Percentiles rank a stretch among this genome's conserved stretches.
phyloP scores from a whole-genome alignment of 2,888 invertebrate species.

The Eustalomyia histrio region DNA sequence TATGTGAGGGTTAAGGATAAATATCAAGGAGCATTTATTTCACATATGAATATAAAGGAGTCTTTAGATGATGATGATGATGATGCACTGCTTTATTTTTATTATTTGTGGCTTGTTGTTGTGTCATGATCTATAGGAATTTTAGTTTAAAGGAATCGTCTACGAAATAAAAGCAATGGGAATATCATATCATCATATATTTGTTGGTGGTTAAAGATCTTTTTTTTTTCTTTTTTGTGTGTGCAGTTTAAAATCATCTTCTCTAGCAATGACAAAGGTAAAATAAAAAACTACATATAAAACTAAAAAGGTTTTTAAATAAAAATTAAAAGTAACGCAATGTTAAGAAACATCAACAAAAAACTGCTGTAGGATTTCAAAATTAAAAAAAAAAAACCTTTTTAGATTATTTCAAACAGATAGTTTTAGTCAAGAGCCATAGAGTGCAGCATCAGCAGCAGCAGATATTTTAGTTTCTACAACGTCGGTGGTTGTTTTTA shows the following conservation, averaged over 20 bases:
- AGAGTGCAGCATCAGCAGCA: not conserved
- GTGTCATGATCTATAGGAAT: slow-evolving; percentile 59
- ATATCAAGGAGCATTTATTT: slow-evolving; percentile 4
- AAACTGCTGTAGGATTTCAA: slow-evolving; percentile 1
- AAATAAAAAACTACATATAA: not conserved
- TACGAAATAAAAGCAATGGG: slow-evolving; percentile 19
- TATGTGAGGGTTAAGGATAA: not conserved
- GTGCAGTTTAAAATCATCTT: not conserved
- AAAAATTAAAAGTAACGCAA: slow-evolving; percentile 7
- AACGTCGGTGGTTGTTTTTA: slow-evolving; percentile 6
- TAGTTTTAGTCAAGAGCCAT: not conserved
- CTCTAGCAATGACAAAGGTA: slow-evolving; percentile 4
- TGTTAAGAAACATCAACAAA: slow-evolving; percentile 6
- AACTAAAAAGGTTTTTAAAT: slow-evolving; percentile 1
- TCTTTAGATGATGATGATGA: slow-evolving; percentile 24
- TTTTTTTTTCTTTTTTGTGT: no score
- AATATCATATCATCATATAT: slow-evolving; percentile 28
- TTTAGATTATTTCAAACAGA: slow-evolving; percentile 2
- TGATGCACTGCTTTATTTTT: slow-evolving; percentile 34
- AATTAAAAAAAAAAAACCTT: not conserved
- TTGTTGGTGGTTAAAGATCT: slow-evolving; percentile 12
- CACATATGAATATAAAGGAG: slow-evolving; percentile 14
- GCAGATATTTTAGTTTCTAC: not conserved
- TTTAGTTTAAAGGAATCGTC: slow-evolving; percentile 35
- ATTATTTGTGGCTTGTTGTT: slow-evolving; percentile 26